phyloP scores from a whole-genome alignment of 2,888 invertebrate genomes.

The Acrobasis repandana region DNA sequence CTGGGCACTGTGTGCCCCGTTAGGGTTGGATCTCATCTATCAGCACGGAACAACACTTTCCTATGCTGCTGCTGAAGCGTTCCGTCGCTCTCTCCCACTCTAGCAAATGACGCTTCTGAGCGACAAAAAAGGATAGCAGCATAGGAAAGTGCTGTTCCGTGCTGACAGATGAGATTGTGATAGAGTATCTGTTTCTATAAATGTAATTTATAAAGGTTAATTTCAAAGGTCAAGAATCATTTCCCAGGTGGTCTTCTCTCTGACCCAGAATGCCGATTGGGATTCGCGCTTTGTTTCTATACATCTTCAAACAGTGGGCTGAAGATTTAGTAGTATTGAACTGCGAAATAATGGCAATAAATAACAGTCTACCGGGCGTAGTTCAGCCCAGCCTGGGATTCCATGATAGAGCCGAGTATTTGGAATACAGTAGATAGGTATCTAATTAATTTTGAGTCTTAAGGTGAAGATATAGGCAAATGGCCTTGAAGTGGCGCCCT shows the following conservation, averaged over 20 bases:
- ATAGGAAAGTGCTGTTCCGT: too few species aligned
- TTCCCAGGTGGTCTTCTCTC: constrained; percentile 7
- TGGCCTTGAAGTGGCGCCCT: too few species aligned
- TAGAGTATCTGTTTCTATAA: too few species aligned
- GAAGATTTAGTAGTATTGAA: constrained; percentile 19
- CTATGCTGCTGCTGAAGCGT: too few species aligned
- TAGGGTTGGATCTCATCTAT: too few species aligned
- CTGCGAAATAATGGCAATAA: constrained; percentile 19
- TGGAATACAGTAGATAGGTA: neutral
- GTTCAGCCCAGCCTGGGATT: constrained; percentile 8
- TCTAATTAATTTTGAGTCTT: neutral
- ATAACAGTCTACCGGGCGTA: constrained; percentile 9
- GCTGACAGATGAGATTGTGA: too few species aligned
- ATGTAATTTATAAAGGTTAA: neutral
- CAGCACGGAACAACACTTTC: too few species aligned
- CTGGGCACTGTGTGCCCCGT: too few species aligned
- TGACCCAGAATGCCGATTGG: constrained; percentile 12
- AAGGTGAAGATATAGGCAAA: too few species aligned
- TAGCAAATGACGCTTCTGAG: too few species aligned
- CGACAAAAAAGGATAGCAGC: too few species aligned
- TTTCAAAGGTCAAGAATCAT: neutral
- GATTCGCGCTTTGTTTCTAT: constrained; percentile 9
- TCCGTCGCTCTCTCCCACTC: too few species aligned
- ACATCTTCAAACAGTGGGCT: neutral
- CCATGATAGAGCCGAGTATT: constrained; percentile 1